Base-by-base conservation (phyloP, 2,113 vertebrate species). In the Colossoma macropomum region DNA sequence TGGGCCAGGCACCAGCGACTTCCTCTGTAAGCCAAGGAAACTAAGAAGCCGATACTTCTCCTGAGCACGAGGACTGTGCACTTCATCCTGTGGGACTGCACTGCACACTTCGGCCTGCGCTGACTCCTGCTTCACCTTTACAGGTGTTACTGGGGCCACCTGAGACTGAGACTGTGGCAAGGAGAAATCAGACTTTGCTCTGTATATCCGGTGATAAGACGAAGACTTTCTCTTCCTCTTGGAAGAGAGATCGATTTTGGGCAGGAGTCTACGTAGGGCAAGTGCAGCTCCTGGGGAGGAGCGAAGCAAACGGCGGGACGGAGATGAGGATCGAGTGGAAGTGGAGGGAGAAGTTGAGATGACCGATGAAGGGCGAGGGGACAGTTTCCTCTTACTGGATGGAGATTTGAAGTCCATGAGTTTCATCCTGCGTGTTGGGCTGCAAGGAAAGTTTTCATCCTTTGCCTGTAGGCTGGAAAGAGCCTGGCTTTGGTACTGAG, bases 321-420 rank as follows among this genome's bases (percentile, higher is more conserved):
- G 86, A 0, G 92, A 86, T 13, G 87, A 80, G 41, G 92, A 73
- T 4, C 89, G 88, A 85, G 83, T 78, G 15, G 93, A 88, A 68
- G 87, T 90, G 17, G 83, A 85, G n/a, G 32, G 85, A 59, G 71
- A 87, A 13, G 62, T 88, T 88, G 63, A 74, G 54, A 82, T 79
- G 74, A 75, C 32, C 17, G 69, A 66, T 34, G 77, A n/a, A 11
- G 50, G 69, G 8, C 79, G 87, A 52, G 88, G 82, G 52, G 89
- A 70, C 7, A 66, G 17, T 23, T 84, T 89, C 56, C 88, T 93
- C 86, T 95, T 95, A 15, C 81, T 91, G 17, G 94, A 95, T 23
- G 93, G 93, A 30, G 94, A 94, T 87, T 95, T 95, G 48, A 95
- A 95, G 89, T 95, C 94, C 93, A 95, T 93, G 62, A 95, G 93